Conservation (phyloP, 2,113 vertebrate species). For the Prolemur simus region DNA sequence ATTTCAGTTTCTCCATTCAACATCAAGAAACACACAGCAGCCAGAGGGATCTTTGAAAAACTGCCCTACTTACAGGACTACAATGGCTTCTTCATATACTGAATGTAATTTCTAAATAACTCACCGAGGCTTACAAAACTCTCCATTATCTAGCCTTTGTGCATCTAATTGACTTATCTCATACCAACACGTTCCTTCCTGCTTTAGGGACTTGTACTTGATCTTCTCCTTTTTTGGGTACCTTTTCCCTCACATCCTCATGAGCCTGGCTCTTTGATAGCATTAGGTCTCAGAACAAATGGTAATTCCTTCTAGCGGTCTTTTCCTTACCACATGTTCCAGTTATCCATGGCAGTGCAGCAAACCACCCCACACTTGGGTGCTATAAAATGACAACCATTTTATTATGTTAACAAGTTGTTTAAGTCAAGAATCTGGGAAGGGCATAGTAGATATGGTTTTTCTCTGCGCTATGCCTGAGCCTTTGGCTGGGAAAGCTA, state of each 20-base stretch:
- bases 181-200: not conserved
- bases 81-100: not conserved
- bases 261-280: not conserved
- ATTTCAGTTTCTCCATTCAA: not conserved
- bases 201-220: not conserved
- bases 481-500: not conserved
- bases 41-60: constrained; percentile 24
- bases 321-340: not conserved
- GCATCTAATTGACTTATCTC: not conserved
- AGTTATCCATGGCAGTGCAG: not conserved
- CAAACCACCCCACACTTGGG: not conserved
- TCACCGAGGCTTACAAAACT: not conserved
- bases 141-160: not conserved
- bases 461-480: not conserved
- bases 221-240: not conserved
- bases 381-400: not conserved
- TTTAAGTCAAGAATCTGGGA: not conserved
- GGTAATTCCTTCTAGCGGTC: not conserved
- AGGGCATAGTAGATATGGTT: not conserved
- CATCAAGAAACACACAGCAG: not conserved
- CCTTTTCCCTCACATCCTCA: not conserved
- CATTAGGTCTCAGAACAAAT: not conserved
- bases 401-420: not conserved
- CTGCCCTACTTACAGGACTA: not conserved
- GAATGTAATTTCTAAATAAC: constrained; percentile 3